Evolutionary conservation across 2,888 invertebrate species (phyloP), one percentile per base, ranked within the genome.

Genomic region (Heterodera filipjevi): DNA sequence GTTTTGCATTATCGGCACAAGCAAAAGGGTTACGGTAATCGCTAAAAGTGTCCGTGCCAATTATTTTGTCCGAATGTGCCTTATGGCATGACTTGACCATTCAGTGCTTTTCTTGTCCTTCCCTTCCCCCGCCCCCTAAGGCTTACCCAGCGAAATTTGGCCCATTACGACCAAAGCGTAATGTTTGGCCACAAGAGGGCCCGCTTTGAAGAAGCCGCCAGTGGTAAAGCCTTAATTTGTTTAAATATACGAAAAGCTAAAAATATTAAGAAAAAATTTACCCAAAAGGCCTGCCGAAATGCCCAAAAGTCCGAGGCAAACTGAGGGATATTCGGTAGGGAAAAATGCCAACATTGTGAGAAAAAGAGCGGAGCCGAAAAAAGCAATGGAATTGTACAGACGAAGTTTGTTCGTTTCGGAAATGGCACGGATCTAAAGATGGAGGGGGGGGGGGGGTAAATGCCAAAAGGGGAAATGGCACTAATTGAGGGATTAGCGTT

Each of bases 131-230:
- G 12, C 27, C 64, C n/a, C 64, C 64, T 2, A 64, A 64, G 16
- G 8, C 77, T 74, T 80, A 77, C 87, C 87, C 27, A 89, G 80
- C 22, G 87, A 87, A 77, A 88, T 84, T 74, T 87, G 87, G 49
- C 88, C 88, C 16, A 88, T 88, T 33, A 88, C 88, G 70, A 88
- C 86, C 68, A 87, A 87, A 81, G 85, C 81, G 84, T 86, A 87
- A 77, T 87, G 87, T 76, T 87, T 87, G 33, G 85, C 84, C 64
- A 87, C 79, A 27, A 87, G 82, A 12, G 87, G 87, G 8, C 84
- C 87, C 35, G 87, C 86, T 78, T 87, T 87, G 84, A 86, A 87
- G 77, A 82, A 82, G 30, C 87, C 87, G 22, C 87, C 87, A 14
- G 88, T 89, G 10, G 87, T 84, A 68, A 84, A 84, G n/a, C 84